Base-by-base conservation (phyloP, 2,113 vertebrate species). In the Nerophis lumbriciformis region DNA sequence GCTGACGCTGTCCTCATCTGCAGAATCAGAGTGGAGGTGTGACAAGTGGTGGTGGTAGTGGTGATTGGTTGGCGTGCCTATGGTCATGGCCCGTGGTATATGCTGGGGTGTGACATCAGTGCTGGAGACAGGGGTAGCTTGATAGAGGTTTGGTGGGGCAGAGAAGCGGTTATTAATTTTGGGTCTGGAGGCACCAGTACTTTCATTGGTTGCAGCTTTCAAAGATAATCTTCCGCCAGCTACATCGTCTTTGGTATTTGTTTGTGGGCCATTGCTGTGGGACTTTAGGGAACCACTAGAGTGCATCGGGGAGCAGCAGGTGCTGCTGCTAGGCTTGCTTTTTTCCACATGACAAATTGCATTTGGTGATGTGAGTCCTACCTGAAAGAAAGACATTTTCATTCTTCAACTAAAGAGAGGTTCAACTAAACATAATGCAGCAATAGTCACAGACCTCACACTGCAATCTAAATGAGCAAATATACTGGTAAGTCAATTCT, bases 71-170 rank as follows among this genome's bases (percentile, higher is more conserved):
- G 81, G 65, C 2, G 80, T 52, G 39, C 94, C 85, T 0, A 94
- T 92, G 1, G 94, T 97, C 55, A 94, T 93, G 1, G 91, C 88
- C 12, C 90, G 87, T 0, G 93, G 91, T 10, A 96, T 86, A 0
- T 87, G 89, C 1, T 81, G 86, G 49, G 83, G 59, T 0, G 93
- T 92, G 0, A 84, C 3, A 9, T 93, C 81, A 72, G 91, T 62
- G 83, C 83, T 66, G 88, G 94, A 78, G 5, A 50, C 36, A 1
- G 88, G 86, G 49, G 90, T 85, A 0, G 92, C 90, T 72, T 92
- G 76, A 77, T 93, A 96, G 65, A 98, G 91, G 0, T 97, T 94
- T 0, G 95, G 93, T 0, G 95, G 95, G 0, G 96, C 94, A 0
- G 96, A 99, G 84, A 93, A 95, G 54, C 95, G 88, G 72, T 92